Conservation (phyloP, 1,140 invertebrate species). For the Drosophila littoralis region DNA sequence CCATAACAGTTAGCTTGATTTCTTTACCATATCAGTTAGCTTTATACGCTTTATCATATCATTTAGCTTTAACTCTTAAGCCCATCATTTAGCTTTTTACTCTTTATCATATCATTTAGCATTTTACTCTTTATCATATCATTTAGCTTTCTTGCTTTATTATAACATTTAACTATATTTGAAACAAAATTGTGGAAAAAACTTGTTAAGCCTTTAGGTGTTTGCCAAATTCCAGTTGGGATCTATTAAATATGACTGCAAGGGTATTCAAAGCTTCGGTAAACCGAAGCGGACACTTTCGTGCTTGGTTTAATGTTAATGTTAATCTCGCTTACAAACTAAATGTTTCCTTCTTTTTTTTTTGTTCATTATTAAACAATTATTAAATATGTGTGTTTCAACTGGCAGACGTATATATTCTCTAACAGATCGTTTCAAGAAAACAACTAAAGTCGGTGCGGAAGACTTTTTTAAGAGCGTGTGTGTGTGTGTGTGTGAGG, state of each 20-base stretch:
- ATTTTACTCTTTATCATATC: too few species aligned
- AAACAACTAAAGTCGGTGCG: slow-evolving; percentile 26
- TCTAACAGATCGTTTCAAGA: neutral
- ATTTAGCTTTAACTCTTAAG: too few species aligned
- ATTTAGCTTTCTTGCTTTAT: too few species aligned
- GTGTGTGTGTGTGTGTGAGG: slow-evolving; percentile 10
- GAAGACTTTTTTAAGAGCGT: slow-evolving; percentile 26
- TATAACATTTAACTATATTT: too few species aligned
- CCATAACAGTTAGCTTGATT: too few species aligned
- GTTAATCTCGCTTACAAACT: slow-evolving; percentile 1
- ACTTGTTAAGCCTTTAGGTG: too few species aligned
- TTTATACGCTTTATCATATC: too few species aligned
- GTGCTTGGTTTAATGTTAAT: neutral
- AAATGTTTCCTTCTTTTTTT: neutral
- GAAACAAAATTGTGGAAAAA: too few species aligned
- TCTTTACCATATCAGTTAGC: too few species aligned
- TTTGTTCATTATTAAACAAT: neutral
- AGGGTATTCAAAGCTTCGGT: neutral
- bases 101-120: too few species aligned
- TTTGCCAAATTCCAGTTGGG: too few species aligned
- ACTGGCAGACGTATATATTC: slow-evolving; percentile 27
- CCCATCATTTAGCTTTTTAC: too few species aligned
- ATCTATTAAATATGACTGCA: neutral
- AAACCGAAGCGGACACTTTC: neutral
- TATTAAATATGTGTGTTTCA: slow-evolving; percentile 9